Conservation (phyloP, 2,113 vertebrate species). For the Todiramphus chloris region DNA sequence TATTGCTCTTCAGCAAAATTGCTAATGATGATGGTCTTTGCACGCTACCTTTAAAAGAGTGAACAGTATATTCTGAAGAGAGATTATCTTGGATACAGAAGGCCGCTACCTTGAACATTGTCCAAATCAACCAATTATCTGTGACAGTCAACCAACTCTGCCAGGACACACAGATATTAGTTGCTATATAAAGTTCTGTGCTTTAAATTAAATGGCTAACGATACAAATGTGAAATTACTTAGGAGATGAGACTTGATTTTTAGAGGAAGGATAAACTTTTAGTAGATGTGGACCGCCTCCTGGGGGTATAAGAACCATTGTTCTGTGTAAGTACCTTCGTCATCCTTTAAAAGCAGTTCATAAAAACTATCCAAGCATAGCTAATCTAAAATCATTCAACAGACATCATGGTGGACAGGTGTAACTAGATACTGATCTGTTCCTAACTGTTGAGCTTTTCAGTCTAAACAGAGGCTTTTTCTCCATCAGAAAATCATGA, state of each 20-base stretch:
- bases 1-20: constrained; percentile 52
- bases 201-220: constrained; percentile 33
- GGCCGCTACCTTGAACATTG: constrained; percentile 26
- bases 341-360: not conserved
- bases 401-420: not conserved
- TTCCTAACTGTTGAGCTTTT: not conserved
- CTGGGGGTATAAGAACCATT: not conserved
- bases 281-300: not conserved
- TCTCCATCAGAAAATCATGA: not conserved
- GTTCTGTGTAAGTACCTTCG: not conserved
- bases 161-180: constrained; percentile 23
- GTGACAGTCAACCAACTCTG: constrained; percentile 36
- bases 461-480: not conserved
- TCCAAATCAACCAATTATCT: constrained; percentile 57
- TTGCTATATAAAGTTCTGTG: constrained; percentile 2
- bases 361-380: constrained; percentile 9
- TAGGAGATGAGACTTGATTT: constrained; percentile 1
- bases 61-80: constrained; percentile 30
- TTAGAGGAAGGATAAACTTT: constrained; percentile 37
- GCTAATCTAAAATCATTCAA: constrained; percentile 4
- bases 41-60: constrained; percentile 12
- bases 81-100: constrained; percentile 23
- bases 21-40: constrained; percentile 36
- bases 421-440: not conserved
- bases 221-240: not conserved